Percentiles rank a stretch among this genome's conserved stretches.
Evolutionary conservation across 1,140 invertebrate genomes (phyloP).

Genomic region (Tenebrio molitor): DNA sequence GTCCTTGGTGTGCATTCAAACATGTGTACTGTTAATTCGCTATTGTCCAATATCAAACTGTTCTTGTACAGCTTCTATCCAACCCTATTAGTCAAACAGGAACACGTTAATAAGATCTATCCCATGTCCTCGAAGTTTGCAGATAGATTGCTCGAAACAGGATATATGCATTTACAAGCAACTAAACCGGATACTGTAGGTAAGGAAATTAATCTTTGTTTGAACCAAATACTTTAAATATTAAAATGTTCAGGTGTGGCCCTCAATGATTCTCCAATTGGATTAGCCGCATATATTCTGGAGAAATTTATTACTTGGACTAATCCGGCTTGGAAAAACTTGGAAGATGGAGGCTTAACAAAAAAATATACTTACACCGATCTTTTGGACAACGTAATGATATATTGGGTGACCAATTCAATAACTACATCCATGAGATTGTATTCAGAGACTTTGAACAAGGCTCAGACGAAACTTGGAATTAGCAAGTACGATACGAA

Average conservation of each 20-base stretch:
- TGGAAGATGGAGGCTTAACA: slow-evolving; percentile 88
- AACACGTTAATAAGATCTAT: slow-evolving; percentile 73
- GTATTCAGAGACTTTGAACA: slow-evolving; percentile 74
- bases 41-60: slow-evolving; percentile 66
- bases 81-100: slow-evolving; percentile 70
- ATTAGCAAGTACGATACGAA: slow-evolving; percentile 39
- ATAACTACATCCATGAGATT: slow-evolving; percentile 78
- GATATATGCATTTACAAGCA: slow-evolving; percentile 88
- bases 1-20: slow-evolving; percentile 78
- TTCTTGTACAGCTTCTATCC: slow-evolving; percentile 71
- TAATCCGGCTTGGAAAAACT: slow-evolving; percentile 82
- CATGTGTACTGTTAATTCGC: slow-evolving; percentile 68
- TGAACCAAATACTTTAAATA: too few species aligned
- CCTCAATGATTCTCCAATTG: slow-evolving; percentile 77
- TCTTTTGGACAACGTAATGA: slow-evolving; percentile 82
- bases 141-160: slow-evolving; percentile 75
- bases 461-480: slow-evolving; percentile 57
- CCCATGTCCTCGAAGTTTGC: slow-evolving; percentile 71
- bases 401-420: slow-evolving; percentile 81
- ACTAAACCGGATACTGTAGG: slow-evolving; percentile 95
- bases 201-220: too few species aligned
- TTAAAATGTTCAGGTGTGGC: slow-evolving; percentile 69
- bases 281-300: slow-evolving; percentile 84
- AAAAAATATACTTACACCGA: slow-evolving; percentile 81
- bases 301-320: slow-evolving; percentile 88